Evolutionary conservation across 2,113 vertebrate species (phyloP).

Genomic region (Aspidoscelis tigris): DNA sequence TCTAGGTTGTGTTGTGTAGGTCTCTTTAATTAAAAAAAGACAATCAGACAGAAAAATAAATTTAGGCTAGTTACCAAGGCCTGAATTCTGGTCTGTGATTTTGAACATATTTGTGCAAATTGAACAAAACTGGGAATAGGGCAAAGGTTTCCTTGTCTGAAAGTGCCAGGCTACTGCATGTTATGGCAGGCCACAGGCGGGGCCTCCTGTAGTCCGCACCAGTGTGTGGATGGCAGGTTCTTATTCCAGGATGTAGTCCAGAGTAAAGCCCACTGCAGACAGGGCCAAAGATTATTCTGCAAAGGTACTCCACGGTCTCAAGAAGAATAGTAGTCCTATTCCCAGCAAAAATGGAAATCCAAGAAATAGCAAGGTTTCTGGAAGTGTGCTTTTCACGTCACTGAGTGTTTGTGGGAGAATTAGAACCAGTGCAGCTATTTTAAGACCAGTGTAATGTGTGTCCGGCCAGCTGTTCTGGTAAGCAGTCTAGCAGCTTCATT

Average conservation of each 20-base stretch:
- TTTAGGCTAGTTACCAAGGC: background rate
- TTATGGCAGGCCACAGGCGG: no score
- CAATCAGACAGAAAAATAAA: background rate
- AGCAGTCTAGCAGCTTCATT: no score
- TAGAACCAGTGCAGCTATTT: no score
- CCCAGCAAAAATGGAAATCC: background rate
- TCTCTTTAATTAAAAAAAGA: no score
- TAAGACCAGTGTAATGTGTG: no score
- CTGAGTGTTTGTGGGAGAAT: background rate
- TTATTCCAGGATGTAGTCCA: no score
- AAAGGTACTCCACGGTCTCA: background rate
- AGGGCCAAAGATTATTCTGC: slow-evolving; percentile 30
- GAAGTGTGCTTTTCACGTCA: background rate
- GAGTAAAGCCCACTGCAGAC: no score
- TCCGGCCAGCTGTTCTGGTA: no score
- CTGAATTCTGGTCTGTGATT: slow-evolving; percentile 62
- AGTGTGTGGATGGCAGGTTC: no score
- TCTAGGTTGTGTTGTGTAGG: background rate
- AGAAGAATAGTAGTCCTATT: background rate
- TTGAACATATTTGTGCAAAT: slow-evolving; percentile 52
- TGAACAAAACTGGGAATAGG: slow-evolving; percentile 24
- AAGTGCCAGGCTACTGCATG: no score
- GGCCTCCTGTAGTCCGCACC: no score
- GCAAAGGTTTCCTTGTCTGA: background rate
- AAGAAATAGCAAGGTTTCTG: background rate